These are phyloP conservation scores for Agrochola lota DNA, from an alignment of 2,888 invertebrate species.

Conservation along the genomic window DNA sequence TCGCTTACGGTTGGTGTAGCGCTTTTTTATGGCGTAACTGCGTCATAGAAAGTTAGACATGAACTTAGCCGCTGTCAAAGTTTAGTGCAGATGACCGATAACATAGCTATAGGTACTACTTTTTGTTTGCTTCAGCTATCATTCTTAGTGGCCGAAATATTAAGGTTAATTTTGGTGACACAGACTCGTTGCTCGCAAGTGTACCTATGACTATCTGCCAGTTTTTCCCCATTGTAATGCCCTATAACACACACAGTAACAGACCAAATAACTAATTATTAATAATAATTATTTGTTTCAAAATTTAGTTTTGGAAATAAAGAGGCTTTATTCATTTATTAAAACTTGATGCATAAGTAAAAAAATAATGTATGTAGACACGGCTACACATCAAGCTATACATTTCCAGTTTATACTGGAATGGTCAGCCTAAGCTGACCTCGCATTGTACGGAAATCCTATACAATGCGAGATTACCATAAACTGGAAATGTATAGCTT, in stretches of 20 bases:
- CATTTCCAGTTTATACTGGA: too few species aligned
- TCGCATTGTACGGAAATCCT: too few species aligned
- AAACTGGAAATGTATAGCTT: too few species aligned
- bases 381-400: too few species aligned
- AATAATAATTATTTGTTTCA: background rate
- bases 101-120: background rate
- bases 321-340: background rate
- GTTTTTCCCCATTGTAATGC: background rate
- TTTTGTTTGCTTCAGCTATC: too few species aligned
- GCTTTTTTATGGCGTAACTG: background rate
- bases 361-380: background rate
- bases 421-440: too few species aligned
- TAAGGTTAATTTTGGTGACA: background rate
- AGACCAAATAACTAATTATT: background rate
- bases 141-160: background rate
- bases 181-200: background rate
- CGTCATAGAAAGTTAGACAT: background rate
- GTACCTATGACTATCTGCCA: background rate
- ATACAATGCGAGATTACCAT: too few species aligned
- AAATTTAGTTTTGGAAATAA: background rate
- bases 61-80: background rate
- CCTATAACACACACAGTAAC: background rate
- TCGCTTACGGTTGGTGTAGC: background rate
- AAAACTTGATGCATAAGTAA: background rate
- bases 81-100: background rate